These are phyloP conservation scores for Cephus cinctus DNA, from an alignment of 1,140 invertebrate species.

Conservation along the genomic window DNA sequence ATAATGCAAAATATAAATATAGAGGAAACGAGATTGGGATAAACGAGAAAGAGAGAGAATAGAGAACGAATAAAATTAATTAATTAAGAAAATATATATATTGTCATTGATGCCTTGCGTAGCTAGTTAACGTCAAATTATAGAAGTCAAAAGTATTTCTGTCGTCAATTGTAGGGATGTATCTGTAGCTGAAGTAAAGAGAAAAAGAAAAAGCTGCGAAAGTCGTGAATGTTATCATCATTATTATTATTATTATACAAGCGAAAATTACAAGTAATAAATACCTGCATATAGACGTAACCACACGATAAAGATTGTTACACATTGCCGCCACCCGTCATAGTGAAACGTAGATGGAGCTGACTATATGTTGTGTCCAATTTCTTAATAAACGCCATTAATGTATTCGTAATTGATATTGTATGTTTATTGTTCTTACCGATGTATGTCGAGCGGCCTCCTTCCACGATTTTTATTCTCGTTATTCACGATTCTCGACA, in stretches of 20 bases:
- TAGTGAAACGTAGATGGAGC: background rate
- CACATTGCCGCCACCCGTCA: too few relatives aligned
- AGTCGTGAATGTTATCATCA: background rate
- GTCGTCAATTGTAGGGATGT: constrained; percentile 36
- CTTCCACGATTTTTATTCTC: background rate
- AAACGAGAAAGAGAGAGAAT: too few relatives aligned
- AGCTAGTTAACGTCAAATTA: constrained; percentile 34
- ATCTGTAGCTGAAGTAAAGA: background rate
- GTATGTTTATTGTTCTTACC: too few relatives aligned
- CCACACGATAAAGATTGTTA: too few relatives aligned
- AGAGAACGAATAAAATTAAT: constrained; percentile 8
- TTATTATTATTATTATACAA: background rate
- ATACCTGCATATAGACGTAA: constrained; percentile 10
- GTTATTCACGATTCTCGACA: background rate
- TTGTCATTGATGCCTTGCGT: constrained; percentile 43
- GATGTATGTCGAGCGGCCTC: too few relatives aligned
- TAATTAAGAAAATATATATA: constrained; percentile 20
- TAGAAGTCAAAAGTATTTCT: constrained; percentile 30
- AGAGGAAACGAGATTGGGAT: too few relatives aligned
- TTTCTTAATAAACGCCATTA: too few relatives aligned
- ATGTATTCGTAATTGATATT: too few relatives aligned
- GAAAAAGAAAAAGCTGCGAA: too few relatives aligned
- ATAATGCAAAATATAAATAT: too few relatives aligned
- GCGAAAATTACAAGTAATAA: background rate
- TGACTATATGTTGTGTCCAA: too few relatives aligned